phyloP scores from a whole-genome alignment of 1,140 invertebrate genomes.

The Platyscapa corneri region DNA sequence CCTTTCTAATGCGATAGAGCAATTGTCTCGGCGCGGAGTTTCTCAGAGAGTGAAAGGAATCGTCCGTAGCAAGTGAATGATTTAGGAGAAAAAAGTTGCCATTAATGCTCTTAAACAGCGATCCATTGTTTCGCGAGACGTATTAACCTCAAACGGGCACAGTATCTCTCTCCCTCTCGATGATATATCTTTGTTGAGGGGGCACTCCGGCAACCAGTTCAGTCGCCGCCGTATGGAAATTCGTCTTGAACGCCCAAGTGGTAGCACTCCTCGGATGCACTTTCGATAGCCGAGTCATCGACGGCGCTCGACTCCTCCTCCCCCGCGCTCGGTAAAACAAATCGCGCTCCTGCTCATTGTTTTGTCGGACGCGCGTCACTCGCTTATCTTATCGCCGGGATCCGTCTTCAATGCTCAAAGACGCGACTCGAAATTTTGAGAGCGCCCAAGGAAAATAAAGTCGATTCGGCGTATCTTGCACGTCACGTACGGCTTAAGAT shows the following conservation, averaged over 20 bases:
- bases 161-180: not conserved
- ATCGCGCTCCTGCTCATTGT: not conserved
- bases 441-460: not conserved
- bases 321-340: too few species aligned
- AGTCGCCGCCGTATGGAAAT: not conserved
- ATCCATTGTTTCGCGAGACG: constrained; percentile 9
- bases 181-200: not conserved
- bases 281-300: not conserved
- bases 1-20: constrained; percentile 1
- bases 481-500: constrained; percentile 10
- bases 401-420: not conserved
- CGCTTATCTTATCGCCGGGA: not conserved
- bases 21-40: not conserved
- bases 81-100: not conserved
- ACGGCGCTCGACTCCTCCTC: too few species aligned
- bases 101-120: constrained; percentile 22
- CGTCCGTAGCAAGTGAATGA: constrained; percentile 6
- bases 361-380: not conserved
- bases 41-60: constrained; percentile 18
- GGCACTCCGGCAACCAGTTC: not conserved
- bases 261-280: not conserved
- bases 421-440: not conserved
- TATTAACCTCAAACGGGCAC: not conserved
- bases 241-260: not conserved
- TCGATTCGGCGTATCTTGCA: not conserved